phyloP scores from a whole-genome alignment of 2,888 invertebrate species.

The Meliscaeva auricollis region DNA sequence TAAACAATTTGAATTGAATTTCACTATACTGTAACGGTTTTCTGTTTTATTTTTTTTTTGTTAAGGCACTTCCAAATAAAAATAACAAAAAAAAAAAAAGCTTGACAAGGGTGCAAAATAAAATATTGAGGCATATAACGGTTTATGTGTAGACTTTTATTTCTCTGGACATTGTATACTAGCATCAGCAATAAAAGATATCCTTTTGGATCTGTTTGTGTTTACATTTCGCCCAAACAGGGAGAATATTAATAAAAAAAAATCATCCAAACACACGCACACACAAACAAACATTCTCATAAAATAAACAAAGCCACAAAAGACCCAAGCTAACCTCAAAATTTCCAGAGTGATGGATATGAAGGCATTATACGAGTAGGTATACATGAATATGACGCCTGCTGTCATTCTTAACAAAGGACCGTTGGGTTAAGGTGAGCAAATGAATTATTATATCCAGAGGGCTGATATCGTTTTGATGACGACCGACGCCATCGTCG shows the following conservation, averaged over 20 bases:
- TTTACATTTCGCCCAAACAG: slow-evolving; percentile 65
- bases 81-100: not conserved
- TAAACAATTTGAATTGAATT: slow-evolving; percentile 46
- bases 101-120: slow-evolving; percentile 19
- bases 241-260: slow-evolving; percentile 25
- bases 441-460: slow-evolving; percentile 50
- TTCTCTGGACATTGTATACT: not conserved
- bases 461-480: not conserved
- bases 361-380: not conserved
- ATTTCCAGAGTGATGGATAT: slow-evolving; percentile 23
- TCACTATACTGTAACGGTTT: slow-evolving; percentile 48
- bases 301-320: slow-evolving; percentile 33
- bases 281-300: not conserved
- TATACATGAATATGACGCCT: slow-evolving; percentile 1
- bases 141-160: not conserved
- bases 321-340: slow-evolving; percentile 52
- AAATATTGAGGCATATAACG: not conserved
- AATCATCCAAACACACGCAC: slow-evolving; percentile 41
- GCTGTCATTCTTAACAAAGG: slow-evolving; percentile 25
- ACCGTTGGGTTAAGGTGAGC: slow-evolving; percentile 54
- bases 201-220: slow-evolving; percentile 55
- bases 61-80: not conserved
- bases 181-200: slow-evolving; percentile 10
- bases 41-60: not conserved
- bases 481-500: too few species aligned